phyloP scores from a whole-genome alignment of 2,888 invertebrate genomes.

The Troides aeacus region DNA sequence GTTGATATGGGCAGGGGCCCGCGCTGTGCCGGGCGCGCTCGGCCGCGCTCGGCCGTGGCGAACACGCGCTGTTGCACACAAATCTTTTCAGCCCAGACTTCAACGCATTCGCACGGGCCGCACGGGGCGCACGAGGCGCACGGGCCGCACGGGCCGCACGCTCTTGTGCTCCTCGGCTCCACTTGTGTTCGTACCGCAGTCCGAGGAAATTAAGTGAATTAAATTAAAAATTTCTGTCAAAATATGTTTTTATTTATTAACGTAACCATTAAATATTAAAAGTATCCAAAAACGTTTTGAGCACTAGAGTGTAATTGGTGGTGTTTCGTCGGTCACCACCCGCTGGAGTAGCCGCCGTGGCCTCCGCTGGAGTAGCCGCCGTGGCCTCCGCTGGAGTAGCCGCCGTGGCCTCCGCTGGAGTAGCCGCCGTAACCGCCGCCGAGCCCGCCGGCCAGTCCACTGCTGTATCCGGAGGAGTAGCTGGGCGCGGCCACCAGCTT shows the following conservation, averaged over 20 bases:
- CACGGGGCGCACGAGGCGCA: too few relatives aligned
- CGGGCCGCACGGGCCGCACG: too few relatives aligned
- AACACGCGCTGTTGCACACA: too few relatives aligned
- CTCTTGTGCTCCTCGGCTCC: too few relatives aligned
- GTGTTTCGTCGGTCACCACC: slow-evolving; percentile 36
- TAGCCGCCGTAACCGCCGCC: slow-evolving; percentile 7
- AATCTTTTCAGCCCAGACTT: too few relatives aligned
- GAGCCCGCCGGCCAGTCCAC: slow-evolving; percentile 4
- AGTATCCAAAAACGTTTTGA: background rate
- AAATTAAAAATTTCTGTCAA: background rate
- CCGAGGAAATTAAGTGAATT: background rate
- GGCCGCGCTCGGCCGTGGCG: too few relatives aligned
- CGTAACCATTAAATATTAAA: background rate
- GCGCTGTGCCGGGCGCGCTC: too few relatives aligned
- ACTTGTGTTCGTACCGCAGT: too few relatives aligned
- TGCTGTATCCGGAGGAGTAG: slow-evolving; percentile 36
- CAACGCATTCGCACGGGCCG: too few relatives aligned
- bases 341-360: slow-evolving; percentile 27
- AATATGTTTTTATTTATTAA: background rate
- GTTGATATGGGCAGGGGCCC: too few relatives aligned
- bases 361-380: slow-evolving; percentile 20
- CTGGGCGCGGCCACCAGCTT: slow-evolving; percentile 48
- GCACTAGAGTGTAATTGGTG: background rate
- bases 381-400: slow-evolving; percentile 19
- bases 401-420: slow-evolving; percentile 15